Percentiles rank a stretch among this genome's conserved stretches.
These are phyloP conservation scores for Bos indicus DNA, from an alignment of 2,113 vertebrate genomes.

Conservation along the genomic window DNA sequence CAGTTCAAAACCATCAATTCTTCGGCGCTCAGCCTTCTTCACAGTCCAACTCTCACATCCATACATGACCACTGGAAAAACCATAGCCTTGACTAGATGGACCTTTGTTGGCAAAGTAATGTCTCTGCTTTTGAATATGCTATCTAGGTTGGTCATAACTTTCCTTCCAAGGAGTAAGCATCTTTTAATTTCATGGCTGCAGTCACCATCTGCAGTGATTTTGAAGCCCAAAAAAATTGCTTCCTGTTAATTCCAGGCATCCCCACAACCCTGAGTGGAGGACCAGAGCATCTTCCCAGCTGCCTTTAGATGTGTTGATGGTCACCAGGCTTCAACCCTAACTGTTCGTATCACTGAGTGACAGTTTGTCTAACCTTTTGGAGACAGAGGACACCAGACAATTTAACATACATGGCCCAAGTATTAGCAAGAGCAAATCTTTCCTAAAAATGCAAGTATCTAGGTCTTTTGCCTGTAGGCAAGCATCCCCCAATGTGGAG, in stretches of 20 bases:
- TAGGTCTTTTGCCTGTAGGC: neutral
- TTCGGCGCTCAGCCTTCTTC: too few species aligned
- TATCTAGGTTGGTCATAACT: too few species aligned
- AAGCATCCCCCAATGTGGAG: neutral
- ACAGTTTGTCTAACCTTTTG: neutral
- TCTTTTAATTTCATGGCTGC: too few species aligned
- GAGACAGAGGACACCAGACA: neutral
- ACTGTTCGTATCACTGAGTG: neutral
- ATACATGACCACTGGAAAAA: too few species aligned
- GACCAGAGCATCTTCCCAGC: neutral
- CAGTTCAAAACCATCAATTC: too few species aligned
- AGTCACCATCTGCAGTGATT: too few species aligned
- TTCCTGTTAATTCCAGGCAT: neutral
- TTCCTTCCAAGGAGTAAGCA: too few species aligned
- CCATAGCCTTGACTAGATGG: too few species aligned
- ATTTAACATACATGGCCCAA: neutral
- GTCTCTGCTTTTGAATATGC: too few species aligned
- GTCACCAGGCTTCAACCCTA: neutral
- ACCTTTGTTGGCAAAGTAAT: too few species aligned
- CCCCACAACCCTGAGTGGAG: neutral
- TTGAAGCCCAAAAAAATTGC: neutral
- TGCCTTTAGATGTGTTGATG: neutral
- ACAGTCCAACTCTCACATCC: too few species aligned
- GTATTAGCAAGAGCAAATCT: neutral
- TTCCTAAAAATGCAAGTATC: neutral